These are phyloP conservation scores for Meta bourneti DNA, from an alignment of 2,888 invertebrate species.

Conservation along the genomic window DNA sequence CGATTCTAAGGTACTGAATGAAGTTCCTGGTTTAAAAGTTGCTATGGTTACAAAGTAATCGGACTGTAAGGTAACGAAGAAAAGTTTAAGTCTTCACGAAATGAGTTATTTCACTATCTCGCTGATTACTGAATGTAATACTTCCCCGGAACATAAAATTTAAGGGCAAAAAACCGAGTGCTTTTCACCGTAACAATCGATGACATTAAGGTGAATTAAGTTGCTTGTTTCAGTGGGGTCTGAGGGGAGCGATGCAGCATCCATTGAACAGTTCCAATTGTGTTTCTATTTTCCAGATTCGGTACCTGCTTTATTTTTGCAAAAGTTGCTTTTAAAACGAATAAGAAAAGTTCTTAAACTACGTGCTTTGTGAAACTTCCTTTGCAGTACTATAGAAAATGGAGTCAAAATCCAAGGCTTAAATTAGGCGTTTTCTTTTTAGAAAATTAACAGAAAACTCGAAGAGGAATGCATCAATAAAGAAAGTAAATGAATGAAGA, in stretches of 20 bases:
- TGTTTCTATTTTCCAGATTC: not conserved
- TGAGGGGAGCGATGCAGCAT: not conserved
- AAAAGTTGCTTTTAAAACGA: not conserved
- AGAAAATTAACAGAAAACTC: not conserved
- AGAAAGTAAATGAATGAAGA: too few species aligned
- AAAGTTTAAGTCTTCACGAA: not conserved
- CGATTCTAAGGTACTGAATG: not conserved
- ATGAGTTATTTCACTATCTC: conserved; percentile 10
- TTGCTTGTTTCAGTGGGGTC: conserved; percentile 6
- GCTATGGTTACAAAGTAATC: not conserved
- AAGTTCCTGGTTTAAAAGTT: not conserved
- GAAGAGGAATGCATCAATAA: too few species aligned
- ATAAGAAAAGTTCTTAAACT: not conserved
- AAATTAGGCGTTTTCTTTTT: not conserved
- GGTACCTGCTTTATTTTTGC: not conserved
- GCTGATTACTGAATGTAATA: not conserved
- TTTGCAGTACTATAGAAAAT: not conserved
- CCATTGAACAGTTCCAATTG: not conserved
- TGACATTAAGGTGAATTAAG: conserved; percentile 34
- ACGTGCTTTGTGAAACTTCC: not conserved
- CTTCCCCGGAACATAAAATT: conserved; percentile 5
- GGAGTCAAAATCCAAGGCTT: not conserved
- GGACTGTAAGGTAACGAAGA: not conserved
- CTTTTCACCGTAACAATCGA: conserved; percentile 12
- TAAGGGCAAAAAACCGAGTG: conserved; percentile 13